These are phyloP conservation scores for Psilopogon haemacephalus DNA, from an alignment of 2,113 vertebrate genomes.

Conservation along the genomic window DNA sequence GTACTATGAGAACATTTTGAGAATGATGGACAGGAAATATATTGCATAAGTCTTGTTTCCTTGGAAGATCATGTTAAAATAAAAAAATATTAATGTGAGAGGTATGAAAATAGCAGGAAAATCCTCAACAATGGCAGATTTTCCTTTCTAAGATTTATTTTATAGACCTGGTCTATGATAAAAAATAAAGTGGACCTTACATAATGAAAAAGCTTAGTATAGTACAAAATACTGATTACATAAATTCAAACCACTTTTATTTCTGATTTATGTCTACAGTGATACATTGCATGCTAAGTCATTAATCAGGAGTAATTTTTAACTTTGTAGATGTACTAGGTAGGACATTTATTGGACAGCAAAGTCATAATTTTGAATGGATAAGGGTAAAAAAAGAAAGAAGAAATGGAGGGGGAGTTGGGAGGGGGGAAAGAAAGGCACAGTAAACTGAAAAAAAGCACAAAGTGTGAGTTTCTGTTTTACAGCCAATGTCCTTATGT, in stretches of 20 bases:
- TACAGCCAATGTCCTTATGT: not conserved
- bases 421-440: not conserved
- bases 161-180: not conserved
- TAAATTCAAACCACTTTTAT: not conserved
- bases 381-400: not conserved
- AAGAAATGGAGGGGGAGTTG: not conserved
- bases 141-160: not conserved
- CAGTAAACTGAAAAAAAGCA: not conserved
- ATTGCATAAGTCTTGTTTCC: not conserved
- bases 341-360: not conserved
- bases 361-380: not conserved
- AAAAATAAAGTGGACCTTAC: not conserved
- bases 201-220: accelerated
- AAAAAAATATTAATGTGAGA: not conserved
- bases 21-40: not conserved
- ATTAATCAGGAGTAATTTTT: not conserved
- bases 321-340: not conserved
- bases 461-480: not conserved
- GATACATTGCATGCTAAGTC: not conserved
- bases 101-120: not conserved
- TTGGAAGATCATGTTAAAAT: not conserved
- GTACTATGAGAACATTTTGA: not conserved
- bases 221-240: not conserved
- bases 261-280: not conserved
- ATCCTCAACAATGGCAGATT: not conserved